These are phyloP conservation scores for Scytalopus superciliaris DNA, from an alignment of 2,113 vertebrate species.

Conservation along the genomic window DNA sequence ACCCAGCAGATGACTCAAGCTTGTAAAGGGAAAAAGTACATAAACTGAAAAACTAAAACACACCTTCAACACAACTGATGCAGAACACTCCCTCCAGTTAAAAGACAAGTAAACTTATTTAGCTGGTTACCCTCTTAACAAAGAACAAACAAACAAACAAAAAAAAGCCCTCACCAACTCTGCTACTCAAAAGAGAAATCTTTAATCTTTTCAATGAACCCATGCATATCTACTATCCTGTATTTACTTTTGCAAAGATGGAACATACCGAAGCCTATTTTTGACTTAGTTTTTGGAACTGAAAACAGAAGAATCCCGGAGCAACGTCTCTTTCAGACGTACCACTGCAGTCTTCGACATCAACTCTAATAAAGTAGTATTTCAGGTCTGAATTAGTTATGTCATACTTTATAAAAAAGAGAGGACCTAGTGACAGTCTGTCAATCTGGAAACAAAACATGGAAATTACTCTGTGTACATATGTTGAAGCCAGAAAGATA, in stretches of 20 bases:
- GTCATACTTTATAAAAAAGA: not conserved
- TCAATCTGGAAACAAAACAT: not conserved
- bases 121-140: not conserved
- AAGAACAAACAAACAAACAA: fast-evolving
- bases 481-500: not conserved
- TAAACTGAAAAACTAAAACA: not conserved
- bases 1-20: not conserved
- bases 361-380: not conserved
- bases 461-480: not conserved
- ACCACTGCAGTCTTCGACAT: not conserved
- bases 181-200: not conserved
- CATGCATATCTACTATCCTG: not conserved
- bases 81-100: not conserved
- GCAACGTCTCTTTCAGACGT: not conserved
- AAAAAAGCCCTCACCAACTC: not conserved
- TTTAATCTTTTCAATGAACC: not conserved
- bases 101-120: not conserved
- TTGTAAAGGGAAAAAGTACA: not conserved
- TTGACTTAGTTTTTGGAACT: not conserved
- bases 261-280: not conserved
- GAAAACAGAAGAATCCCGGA: not conserved
- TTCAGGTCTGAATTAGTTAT: not conserved
- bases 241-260: not conserved
- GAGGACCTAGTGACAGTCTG: not conserved
- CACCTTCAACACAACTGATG: not conserved